phyloP scores from a whole-genome alignment of 2,113 vertebrate genomes.

The Echinops telfairi region DNA sequence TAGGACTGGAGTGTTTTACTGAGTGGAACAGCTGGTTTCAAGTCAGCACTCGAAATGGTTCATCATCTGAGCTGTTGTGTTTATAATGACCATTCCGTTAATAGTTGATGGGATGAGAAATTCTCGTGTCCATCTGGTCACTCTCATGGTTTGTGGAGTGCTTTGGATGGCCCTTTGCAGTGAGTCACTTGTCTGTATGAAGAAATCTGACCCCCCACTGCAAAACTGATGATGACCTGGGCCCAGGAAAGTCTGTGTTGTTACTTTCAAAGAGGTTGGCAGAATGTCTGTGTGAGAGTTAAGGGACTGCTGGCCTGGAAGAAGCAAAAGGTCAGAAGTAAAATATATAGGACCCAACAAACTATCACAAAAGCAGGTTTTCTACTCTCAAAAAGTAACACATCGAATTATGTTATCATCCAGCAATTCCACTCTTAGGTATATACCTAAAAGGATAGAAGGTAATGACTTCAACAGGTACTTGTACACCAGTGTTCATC shows the following conservation, averaged over 20 bases:
- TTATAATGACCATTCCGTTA: slow-evolving; percentile 52
- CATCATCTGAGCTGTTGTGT: slow-evolving; percentile 64
- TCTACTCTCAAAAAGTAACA: not conserved
- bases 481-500: not conserved
- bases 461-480: not conserved
- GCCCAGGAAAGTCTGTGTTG: not conserved
- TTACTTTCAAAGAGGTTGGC: not conserved
- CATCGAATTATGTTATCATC: not conserved
- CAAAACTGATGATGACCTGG: not conserved
- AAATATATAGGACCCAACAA: not conserved
- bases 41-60: slow-evolving; percentile 56
- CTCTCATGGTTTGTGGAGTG: slow-evolving; percentile 37
- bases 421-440: not conserved
- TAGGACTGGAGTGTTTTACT: slow-evolving; percentile 44
- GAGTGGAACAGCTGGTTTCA: slow-evolving; percentile 56
- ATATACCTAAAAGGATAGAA: not conserved
- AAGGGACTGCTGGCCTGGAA: not conserved
- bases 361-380: slow-evolving; percentile 5
- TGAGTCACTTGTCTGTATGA: slow-evolving; percentile 32
- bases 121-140: slow-evolving; percentile 46
- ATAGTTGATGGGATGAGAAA: not conserved
- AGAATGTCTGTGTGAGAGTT: slow-evolving; percentile 24
- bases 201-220: slow-evolving; percentile 47
- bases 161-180: slow-evolving; percentile 16
- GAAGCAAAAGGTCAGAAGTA: not conserved